Conservation (phyloP, 2,797 vertebrate genomes). For the Gymnothorax reevesii region DNA sequence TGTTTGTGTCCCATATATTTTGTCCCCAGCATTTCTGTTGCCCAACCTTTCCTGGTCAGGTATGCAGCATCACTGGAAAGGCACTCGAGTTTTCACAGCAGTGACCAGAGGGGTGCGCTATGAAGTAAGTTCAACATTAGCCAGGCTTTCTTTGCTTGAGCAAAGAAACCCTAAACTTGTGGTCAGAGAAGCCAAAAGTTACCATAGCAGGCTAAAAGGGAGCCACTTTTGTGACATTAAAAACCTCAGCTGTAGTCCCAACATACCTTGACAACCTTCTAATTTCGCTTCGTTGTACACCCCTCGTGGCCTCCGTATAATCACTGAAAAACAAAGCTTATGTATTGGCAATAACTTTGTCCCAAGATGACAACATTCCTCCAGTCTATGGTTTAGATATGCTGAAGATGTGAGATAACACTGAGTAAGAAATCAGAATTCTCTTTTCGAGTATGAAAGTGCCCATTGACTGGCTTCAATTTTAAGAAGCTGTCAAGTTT, state of each 20-base stretch:
- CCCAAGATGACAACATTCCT: background rate
- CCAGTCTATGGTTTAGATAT: background rate
- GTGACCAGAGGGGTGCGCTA: background rate
- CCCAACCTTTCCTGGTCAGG: background rate
- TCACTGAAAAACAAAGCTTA: background rate
- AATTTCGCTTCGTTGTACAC: too few species aligned
- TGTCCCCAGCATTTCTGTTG: background rate
- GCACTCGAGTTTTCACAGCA: background rate
- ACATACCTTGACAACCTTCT: background rate
- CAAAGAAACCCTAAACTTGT: too few species aligned
- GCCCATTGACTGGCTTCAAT: background rate
- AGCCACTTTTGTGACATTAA: too few species aligned
- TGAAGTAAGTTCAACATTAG: too few species aligned
- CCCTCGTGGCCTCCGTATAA: background rate
- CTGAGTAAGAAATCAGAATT: background rate
- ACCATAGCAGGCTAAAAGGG: too few species aligned
- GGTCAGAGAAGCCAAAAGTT: too few species aligned
- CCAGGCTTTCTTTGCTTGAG: too few species aligned
- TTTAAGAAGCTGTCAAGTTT: background rate
- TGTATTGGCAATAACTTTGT: background rate
- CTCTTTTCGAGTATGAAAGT: background rate
- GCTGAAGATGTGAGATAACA: background rate
- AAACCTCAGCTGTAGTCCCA: too few species aligned
- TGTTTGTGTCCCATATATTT: slow-evolving; percentile 5
- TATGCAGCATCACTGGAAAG: background rate